A percentile compares a stretch with the other conserved stretches of the same genome.
phyloP scores from a whole-genome alignment of 2,797 vertebrate species.

The Trachops cirrhosus region DNA sequence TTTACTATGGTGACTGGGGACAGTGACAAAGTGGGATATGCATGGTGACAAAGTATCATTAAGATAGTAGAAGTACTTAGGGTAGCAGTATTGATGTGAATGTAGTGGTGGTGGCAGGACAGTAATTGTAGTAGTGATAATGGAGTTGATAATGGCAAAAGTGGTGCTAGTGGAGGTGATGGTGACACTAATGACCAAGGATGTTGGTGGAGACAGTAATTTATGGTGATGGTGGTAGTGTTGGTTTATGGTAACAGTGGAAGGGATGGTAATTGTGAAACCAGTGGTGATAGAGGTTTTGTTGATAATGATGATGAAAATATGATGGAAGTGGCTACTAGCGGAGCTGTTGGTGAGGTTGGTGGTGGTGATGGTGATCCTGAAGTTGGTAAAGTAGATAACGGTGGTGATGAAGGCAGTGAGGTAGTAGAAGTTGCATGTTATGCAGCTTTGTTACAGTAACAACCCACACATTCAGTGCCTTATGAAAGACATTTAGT shows the following conservation, averaged over 20 bases:
- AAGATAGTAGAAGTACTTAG: neutral
- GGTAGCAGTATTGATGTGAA: neutral
- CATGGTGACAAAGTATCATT: too few relatives aligned
- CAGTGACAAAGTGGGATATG: too few relatives aligned
- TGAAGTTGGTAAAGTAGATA: neutral
- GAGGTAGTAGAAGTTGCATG: neutral
- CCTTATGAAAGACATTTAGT: neutral
- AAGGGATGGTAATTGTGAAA: neutral
- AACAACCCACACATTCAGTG: neutral
- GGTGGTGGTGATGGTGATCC: neutral
- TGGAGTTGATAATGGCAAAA: neutral
- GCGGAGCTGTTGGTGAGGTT: too few relatives aligned
- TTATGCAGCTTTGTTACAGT: neutral
- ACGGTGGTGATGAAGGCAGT: neutral
- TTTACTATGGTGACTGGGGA: neutral
- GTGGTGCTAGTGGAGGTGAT: neutral
- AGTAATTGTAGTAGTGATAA: neutral
- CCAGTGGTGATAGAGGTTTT: neutral
- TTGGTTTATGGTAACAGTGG: neutral
- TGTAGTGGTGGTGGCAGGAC: neutral
- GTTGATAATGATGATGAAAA: neutral
- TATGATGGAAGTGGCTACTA: neutral
- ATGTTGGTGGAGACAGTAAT: neutral
- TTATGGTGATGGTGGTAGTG: neutral
- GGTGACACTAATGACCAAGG: neutral